phyloP scores from a whole-genome alignment of 2,797 vertebrate genomes.

The Sebastes dallii region DNA sequence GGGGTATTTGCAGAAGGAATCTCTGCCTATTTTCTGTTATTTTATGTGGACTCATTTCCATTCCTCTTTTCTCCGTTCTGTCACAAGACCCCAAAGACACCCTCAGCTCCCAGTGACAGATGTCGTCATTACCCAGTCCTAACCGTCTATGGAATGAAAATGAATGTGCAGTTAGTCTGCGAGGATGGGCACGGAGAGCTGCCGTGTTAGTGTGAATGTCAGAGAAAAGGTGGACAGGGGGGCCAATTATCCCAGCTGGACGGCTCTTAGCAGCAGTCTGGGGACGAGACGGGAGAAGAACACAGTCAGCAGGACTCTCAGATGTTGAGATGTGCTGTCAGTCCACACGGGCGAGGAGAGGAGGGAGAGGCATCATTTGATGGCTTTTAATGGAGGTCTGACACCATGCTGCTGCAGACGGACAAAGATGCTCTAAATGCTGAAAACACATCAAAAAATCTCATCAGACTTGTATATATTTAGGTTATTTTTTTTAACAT shows the following conservation, averaged over 20 bases:
- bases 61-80: constrained; percentile 50
- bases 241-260: constrained; percentile 78
- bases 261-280: constrained; percentile 58
- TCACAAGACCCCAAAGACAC: constrained; percentile 38
- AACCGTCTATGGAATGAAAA: constrained; percentile 63
- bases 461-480: neutral
- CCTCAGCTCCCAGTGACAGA: constrained; percentile 61
- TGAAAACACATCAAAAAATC: neutral
- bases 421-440: constrained; percentile 18
- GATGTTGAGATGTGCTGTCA: constrained; percentile 58
- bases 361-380: constrained; percentile 3
- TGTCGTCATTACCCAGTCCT: constrained; percentile 61
- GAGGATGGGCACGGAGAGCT: constrained; percentile 47
- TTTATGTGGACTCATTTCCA: constrained; percentile 57
- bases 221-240: constrained; percentile 58
- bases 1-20: constrained; percentile 12
- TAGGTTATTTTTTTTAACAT: neutral
- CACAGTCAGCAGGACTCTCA: constrained; percentile 55
- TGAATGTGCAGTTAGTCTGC: constrained; percentile 61
- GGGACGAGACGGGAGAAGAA: constrained; percentile 60
- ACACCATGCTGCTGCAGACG: constrained; percentile 9
- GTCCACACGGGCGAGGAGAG: constrained; percentile 2
- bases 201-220: constrained; percentile 55
- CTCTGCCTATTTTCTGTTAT: constrained; percentile 38
- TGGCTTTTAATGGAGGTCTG: constrained; percentile 23